A percentile compares a stretch with the other conserved stretches of the same genome.
These are phyloP conservation scores for Caloenas nicobarica DNA, from an alignment of 2,113 vertebrate species.

Conservation along the genomic window DNA sequence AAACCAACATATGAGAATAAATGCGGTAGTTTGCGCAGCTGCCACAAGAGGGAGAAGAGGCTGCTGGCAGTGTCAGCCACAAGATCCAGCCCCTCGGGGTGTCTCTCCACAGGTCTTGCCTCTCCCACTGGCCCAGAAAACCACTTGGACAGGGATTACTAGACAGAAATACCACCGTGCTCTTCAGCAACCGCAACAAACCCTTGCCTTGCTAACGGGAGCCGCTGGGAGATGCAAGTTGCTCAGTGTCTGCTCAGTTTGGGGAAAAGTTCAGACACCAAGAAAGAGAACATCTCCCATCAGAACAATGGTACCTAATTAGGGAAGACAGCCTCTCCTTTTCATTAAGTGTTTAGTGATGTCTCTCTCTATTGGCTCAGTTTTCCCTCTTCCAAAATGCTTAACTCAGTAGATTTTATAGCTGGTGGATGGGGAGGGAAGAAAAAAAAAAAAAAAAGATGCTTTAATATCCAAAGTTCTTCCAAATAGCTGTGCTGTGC, in stretches of 20 bases:
- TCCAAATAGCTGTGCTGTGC: not conserved
- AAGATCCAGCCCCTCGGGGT: not conserved
- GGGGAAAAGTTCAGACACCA: not conserved
- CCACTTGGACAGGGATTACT: not conserved
- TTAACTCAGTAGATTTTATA: not conserved
- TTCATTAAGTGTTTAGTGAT: not conserved
- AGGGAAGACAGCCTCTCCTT: not conserved
- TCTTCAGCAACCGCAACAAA: accelerated
- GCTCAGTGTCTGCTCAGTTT: not conserved
- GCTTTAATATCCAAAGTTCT: not conserved
- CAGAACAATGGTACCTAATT: not conserved
- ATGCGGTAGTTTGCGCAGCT: not conserved
- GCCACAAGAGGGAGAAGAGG: not conserved
- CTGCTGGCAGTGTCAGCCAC: not conserved
- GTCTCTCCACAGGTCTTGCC: not conserved
- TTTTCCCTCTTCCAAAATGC: not conserved
- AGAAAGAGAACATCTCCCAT: not conserved
- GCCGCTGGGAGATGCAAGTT: conserved; percentile 37
- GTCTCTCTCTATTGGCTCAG: not conserved
- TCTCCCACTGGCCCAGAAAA: not conserved
- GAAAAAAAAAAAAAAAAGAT: too few relatives aligned
- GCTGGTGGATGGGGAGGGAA: not conserved
- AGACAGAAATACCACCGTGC: accelerated
- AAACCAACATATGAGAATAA: accelerated
- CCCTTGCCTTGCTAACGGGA: not conserved